Conservation (phyloP, 2,113 vertebrate genomes). For the Oreotragus oreotragus region DNA sequence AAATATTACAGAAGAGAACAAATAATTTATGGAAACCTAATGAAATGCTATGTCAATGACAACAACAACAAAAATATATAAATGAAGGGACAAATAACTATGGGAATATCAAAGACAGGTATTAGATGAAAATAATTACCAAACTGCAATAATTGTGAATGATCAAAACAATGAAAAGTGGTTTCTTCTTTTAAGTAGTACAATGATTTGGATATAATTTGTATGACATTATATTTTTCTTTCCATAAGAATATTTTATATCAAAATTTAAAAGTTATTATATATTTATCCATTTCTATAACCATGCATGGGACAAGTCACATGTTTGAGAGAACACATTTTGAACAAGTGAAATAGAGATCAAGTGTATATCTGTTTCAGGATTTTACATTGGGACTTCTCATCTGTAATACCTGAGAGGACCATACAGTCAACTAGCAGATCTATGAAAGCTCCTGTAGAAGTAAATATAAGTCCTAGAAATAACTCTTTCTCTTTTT, state of each 20-base stretch:
- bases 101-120: background rate
- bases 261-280: background rate
- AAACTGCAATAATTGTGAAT: background rate
- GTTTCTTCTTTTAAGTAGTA: background rate
- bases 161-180: background rate
- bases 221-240: background rate
- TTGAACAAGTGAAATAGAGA: background rate
- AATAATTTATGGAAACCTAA: background rate
- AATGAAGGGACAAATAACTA: background rate
- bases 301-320: background rate
- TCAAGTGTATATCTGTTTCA: background rate
- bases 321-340: background rate
- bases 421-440: background rate
- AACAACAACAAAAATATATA: background rate
- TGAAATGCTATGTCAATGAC: background rate
- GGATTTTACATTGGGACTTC: background rate
- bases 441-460: background rate
- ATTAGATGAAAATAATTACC: background rate
- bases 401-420: background rate
- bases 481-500: background rate
- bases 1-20: background rate
- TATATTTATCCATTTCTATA: background rate
- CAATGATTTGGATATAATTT: background rate
- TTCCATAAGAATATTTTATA: background rate
- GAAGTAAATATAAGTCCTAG: background rate